Conservation (phyloP, 2,113 vertebrate species). For the Varanus salvator region DNA sequence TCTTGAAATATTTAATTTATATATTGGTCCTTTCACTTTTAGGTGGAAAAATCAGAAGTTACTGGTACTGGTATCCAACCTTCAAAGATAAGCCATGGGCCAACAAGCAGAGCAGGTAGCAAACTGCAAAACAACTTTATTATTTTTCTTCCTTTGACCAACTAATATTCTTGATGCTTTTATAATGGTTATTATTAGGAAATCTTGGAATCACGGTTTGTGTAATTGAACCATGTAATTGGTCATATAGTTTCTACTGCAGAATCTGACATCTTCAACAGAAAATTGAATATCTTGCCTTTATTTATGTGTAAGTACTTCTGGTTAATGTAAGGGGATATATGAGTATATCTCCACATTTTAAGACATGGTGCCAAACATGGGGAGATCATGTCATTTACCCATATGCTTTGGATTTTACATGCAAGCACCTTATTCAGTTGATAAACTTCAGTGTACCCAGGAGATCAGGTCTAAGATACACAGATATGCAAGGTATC, state of each 20-base stretch:
- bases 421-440: not conserved
- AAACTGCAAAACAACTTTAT: rapidly evolving
- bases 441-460: not conserved
- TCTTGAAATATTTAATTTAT: constrained; percentile 1
- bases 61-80: not conserved
- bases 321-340: not conserved
- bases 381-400: not conserved
- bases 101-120: constrained; percentile 70
- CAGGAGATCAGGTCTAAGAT: too few relatives aligned
- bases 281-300: not conserved
- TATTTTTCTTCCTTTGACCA: not conserved
- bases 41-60: constrained; percentile 60
- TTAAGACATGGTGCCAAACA: too few relatives aligned
- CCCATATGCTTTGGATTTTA: not conserved
- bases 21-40: constrained; percentile 22
- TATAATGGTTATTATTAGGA: not conserved
- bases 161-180: not conserved
- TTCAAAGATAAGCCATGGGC: constrained; percentile 57
- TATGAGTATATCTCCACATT: not conserved
- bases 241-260: not conserved
- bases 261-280: not conserved
- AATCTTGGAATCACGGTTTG: not conserved
- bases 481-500: too few relatives aligned
- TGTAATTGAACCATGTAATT: not conserved
- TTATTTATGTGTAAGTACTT: not conserved